Conservation (phyloP, 2,888 invertebrate genomes). For the Pollenia angustigena region DNA sequence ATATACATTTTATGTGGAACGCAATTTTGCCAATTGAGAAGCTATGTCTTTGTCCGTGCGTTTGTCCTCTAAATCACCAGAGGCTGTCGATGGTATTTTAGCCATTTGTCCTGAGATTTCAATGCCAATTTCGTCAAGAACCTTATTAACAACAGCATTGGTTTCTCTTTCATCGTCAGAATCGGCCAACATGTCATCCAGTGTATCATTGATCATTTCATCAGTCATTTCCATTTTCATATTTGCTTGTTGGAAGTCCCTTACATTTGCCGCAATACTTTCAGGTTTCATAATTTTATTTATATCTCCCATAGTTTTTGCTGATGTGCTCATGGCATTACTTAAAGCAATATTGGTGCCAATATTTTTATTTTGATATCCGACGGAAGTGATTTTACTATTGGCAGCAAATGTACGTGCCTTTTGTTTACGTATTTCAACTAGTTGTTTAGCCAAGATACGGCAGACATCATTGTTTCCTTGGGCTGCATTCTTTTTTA, state of each 20-base stretch:
- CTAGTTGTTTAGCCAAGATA: constrained; percentile 94
- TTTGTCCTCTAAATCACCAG: constrained; percentile 85
- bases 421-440: constrained; percentile 94
- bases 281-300: constrained; percentile 94
- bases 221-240: constrained; percentile 98
- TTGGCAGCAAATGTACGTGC: constrained; percentile 91
- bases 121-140: constrained; percentile 98
- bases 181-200: constrained; percentile 94
- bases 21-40: constrained; percentile 88
- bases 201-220: constrained; percentile 96
- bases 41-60: constrained; percentile 89
- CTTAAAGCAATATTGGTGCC: constrained; percentile 94
- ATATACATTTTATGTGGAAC: constrained; percentile 81
- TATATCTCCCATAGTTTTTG: constrained; percentile 95
- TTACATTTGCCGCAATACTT: constrained; percentile 92
- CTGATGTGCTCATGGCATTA: constrained; percentile 94
- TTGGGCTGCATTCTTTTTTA: constrained; percentile 93
- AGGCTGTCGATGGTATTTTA: constrained; percentile 87
- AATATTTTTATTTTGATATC: constrained; percentile 95
- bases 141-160: constrained; percentile 94
- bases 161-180: constrained; percentile 96
- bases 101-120: constrained; percentile 95
- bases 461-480: constrained; percentile 93
- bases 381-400: constrained; percentile 91
- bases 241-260: constrained; percentile 92